A percentile compares a stretch with the other conserved stretches of the same genome.
Conservation (phyloP, 92 coral and sea anemone species). For the Epizoanthus illoricatus region DNA sequence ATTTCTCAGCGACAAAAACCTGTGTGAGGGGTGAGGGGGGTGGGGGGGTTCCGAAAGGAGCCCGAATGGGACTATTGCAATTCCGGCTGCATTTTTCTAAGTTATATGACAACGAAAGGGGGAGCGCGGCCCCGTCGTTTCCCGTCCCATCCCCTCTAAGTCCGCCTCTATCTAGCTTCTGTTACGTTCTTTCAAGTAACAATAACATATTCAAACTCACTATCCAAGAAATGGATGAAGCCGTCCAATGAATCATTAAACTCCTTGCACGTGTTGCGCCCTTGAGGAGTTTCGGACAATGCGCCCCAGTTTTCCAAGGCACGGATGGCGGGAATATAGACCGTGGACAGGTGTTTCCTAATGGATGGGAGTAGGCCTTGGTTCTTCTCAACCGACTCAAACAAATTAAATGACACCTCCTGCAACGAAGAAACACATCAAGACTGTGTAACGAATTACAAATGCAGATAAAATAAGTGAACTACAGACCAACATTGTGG, state of each 20-base stretch:
- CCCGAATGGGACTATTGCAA: too few species aligned
- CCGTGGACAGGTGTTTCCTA: constrained; percentile 59
- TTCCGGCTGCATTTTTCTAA: too few species aligned
- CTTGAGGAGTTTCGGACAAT: constrained; percentile 76
- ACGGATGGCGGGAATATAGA: constrained; percentile 69
- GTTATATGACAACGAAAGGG: too few species aligned
- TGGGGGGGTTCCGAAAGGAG: too few species aligned
- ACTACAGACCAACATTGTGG: too few species aligned
- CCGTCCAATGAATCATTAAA: constrained; percentile 73
- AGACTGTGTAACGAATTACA: not conserved
- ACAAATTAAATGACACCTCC: constrained; percentile 74
- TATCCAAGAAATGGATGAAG: constrained; percentile 79
- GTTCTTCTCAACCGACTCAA: constrained; percentile 55
- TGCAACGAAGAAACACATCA: constrained; percentile 12
- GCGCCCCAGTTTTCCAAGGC: constrained; percentile 83
- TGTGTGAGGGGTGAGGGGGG: too few species aligned
- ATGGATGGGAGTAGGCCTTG: constrained; percentile 65
- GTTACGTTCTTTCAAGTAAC: too few species aligned
- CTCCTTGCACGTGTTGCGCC: constrained; percentile 58
- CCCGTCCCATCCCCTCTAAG: too few species aligned
- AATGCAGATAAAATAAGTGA: too few species aligned
- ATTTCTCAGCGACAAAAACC: too few species aligned
- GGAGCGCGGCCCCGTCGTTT: too few species aligned
- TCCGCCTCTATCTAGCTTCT: too few species aligned
- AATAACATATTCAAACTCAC: constrained; percentile 41